Percentiles rank a stretch among this genome's conserved stretches.
Conservation (phyloP, 2,888 invertebrate genomes). For the Papilio protenor region DNA sequence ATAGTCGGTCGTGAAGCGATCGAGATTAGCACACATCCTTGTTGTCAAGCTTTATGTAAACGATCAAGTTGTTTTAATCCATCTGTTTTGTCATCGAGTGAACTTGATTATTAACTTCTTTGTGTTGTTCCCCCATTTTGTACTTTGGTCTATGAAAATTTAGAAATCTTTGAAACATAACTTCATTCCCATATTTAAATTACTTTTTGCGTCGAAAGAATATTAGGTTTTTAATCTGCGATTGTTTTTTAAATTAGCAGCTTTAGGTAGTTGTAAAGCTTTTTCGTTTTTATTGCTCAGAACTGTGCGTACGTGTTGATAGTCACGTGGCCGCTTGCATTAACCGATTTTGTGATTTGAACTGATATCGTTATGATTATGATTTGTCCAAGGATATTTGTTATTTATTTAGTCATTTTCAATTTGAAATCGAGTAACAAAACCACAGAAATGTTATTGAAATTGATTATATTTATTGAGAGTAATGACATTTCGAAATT, state of each 20-base stretch:
- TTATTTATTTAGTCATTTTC: neutral
- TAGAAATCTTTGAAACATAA: neutral
- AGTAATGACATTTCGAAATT: neutral
- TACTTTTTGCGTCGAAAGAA: too few species aligned
- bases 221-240: too few species aligned
- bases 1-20: slow-evolving; percentile 38
- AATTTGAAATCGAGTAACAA: neutral
- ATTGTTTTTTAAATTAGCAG: too few species aligned
- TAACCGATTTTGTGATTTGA: slow-evolving; percentile 15
- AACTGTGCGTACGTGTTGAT: slow-evolving; percentile 21
- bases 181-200: neutral
- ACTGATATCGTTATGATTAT: slow-evolving; percentile 18
- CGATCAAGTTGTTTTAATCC: neutral
- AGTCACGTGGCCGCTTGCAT: slow-evolving; percentile 13
- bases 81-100: neutral
- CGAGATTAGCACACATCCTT: slow-evolving; percentile 51
- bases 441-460: neutral
- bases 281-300: neutral
- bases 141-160: neutral
- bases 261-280: neutral
- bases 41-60: slow-evolving; percentile 35
- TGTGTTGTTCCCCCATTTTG: neutral
- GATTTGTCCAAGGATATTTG: slow-evolving; percentile 4
- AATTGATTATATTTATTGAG: neutral
- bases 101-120: neutral